Evolutionary conservation across 30 jellyfish, hydroid and myxozoan species (phyloP).

Genomic region (Aurelia aurita): DNA sequence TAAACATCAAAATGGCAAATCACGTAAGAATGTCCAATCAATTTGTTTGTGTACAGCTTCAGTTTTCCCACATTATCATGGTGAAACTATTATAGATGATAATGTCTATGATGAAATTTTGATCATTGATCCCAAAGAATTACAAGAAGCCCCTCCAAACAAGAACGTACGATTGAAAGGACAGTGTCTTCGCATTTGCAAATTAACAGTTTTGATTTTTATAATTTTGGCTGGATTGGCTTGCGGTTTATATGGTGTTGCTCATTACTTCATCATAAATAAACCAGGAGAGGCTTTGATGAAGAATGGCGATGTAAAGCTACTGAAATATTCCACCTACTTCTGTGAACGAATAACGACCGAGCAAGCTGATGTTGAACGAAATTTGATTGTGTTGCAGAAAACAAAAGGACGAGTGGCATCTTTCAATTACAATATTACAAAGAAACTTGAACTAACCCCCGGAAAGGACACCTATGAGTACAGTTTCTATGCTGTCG

Average conservation of each 20-base stretch:
- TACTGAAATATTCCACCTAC: conserved; percentile 71
- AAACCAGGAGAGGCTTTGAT: conserved; percentile 34
- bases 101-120: conserved; percentile 56
- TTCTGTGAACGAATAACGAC: conserved; percentile 64
- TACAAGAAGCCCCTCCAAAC: conserved; percentile 24
- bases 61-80: conserved; percentile 67
- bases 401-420: conserved; percentile 22
- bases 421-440: conserved; percentile 15
- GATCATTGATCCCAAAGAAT: conserved; percentile 58
- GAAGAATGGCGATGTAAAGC: conserved; percentile 72
- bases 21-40: conserved; percentile 15
- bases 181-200: conserved; percentile 51
- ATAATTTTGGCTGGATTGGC: conserved; percentile 52
- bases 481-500: conserved; percentile 40
- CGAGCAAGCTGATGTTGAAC: conserved; percentile 17
- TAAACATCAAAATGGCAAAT: background rate
- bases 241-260: conserved; percentile 53
- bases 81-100: conserved; percentile 55
- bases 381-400: conserved; percentile 48
- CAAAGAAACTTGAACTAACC: conserved; percentile 4
- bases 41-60: conserved; percentile 66
- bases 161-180: conserved; percentile 27
- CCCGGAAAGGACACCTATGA: conserved; percentile 23
- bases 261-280: conserved; percentile 50
- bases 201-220: conserved; percentile 2